Evolutionary conservation across 2,113 vertebrate genomes (phyloP).

Genomic region (Ariopsis seemanni): DNA sequence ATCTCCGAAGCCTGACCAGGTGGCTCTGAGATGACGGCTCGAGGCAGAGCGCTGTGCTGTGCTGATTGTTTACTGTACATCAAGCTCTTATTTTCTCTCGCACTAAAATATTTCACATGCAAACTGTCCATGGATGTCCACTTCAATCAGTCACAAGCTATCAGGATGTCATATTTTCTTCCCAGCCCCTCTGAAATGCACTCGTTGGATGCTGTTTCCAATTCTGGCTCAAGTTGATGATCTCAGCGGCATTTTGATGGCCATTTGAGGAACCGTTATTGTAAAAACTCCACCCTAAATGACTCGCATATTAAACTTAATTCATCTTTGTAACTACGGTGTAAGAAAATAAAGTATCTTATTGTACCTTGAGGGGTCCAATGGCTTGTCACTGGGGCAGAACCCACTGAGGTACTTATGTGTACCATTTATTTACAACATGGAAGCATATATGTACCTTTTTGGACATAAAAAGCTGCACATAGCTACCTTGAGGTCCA

Average conservation of each 20-base stretch:
- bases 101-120: background rate
- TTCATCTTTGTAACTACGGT: too few relatives aligned
- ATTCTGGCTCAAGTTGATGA: background rate
- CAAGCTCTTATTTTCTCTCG: slow-evolving; percentile 3
- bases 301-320: background rate
- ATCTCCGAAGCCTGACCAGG: slow-evolving; percentile 48
- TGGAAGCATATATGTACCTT: too few relatives aligned
- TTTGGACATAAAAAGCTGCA: too few relatives aligned
- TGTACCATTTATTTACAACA: too few relatives aligned
- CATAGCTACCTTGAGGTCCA: too few relatives aligned
- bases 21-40: slow-evolving; percentile 34
- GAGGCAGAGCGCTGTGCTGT: slow-evolving; percentile 2
- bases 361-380: too few relatives aligned
- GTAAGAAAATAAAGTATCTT: too few relatives aligned
- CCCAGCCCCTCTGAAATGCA: background rate
- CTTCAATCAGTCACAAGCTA: background rate
- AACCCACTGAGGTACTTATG: too few relatives aligned
- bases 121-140: background rate
- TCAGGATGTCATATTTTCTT: background rate
- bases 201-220: background rate
- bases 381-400: too few relatives aligned
- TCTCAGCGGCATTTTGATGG: background rate
- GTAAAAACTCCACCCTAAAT: background rate
- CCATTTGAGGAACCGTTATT: background rate
- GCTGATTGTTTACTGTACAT: slow-evolving; percentile 10